Evolutionary conservation across 2,113 vertebrate species (phyloP), one percentile per base, ranked within the genome.

Genomic region (Halichoerus grypus): DNA sequence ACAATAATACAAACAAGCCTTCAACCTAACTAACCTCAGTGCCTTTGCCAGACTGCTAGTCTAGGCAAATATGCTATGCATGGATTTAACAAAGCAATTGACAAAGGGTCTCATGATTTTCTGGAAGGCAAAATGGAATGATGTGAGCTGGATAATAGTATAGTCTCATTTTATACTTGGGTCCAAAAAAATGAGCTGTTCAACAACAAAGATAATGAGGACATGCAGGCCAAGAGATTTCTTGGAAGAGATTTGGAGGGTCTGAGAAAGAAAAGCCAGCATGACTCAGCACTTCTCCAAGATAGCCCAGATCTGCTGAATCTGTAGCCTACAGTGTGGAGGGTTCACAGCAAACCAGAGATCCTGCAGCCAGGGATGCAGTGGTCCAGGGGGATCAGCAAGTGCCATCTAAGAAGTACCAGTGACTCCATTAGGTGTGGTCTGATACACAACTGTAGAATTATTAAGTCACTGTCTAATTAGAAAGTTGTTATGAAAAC

Each of bases 401-500:
- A 14, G 24, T n/a, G 87, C 33, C 72, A 77, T 79, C 36, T 61
- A 77, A 82, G 77, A 97, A 61, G 89, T 13, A 26, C 49, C 57
- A 39, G 13, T 31, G 3, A 39, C 57, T 63, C 49, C 0, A 1
- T n/a, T 65, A 86, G 26, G 28, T 91, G 51, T 67, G 80, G 51
- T 61, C 87, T 39, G 46, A 59, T 89, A 39, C 57, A 76, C 42
- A 16, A 18, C 24, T 2, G 4, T 28, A 46, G 61, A 49, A 19
- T 22, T 81, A 53, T 71, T 31, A 69, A 63, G 93, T 71, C 46
- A 28, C 19, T 16, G 18, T 96, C 90, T 81, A 94, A 88, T 85
- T 76, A 95, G 22, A 94, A 9, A 46, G 57, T 14, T 81, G 31
- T 65, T 85, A 85, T 61, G 88, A 76, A 97, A 98, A 84, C 81